These are phyloP conservation scores for Drosophila kikkawai DNA, from an alignment of 1,140 invertebrate species.

Conservation along the genomic window DNA sequence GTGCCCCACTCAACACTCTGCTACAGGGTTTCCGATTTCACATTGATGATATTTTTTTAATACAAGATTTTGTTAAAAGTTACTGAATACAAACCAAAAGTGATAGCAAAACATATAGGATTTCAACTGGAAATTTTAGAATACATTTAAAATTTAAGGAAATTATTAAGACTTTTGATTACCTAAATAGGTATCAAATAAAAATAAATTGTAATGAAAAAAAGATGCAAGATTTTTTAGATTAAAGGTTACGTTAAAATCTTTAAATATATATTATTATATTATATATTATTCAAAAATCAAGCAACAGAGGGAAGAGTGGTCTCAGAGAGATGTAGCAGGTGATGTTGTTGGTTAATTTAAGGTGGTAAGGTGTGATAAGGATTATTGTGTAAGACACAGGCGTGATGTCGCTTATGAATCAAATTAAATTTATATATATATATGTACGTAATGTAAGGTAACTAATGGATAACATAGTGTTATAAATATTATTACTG, in stretches of 20 bases:
- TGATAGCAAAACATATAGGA: too few relatives aligned
- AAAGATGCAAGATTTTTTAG: background rate
- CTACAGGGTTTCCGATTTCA: slow-evolving; percentile 10
- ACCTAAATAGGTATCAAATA: background rate
- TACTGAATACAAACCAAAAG: background rate
- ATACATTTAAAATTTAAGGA: background rate
- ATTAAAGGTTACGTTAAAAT: background rate
- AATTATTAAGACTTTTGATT: background rate
- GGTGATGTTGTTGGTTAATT: slow-evolving; percentile 4
- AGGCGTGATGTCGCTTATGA: slow-evolving; percentile 52
- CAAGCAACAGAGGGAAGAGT: background rate
- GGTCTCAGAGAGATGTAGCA: background rate
- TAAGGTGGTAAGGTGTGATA: slow-evolving; percentile 1
- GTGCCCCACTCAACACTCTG: slow-evolving; percentile 21
- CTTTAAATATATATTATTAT: too few relatives aligned
- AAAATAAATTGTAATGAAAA: background rate
- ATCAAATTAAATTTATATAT: slow-evolving; percentile 40
- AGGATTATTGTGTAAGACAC: slow-evolving; percentile 50
- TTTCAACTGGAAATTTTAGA: too few relatives aligned
- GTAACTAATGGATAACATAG: slow-evolving; percentile 46
- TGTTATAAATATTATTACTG: slow-evolving; percentile 50
- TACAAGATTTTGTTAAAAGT: background rate
- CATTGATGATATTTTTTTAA: background rate
- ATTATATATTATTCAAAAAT: too few relatives aligned
- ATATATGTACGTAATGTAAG: slow-evolving; percentile 32